Evolutionary conservation across 2,888 invertebrate species (phyloP), one percentile per base, ranked within the genome.

Genomic region (Ophion ventricosus): DNA sequence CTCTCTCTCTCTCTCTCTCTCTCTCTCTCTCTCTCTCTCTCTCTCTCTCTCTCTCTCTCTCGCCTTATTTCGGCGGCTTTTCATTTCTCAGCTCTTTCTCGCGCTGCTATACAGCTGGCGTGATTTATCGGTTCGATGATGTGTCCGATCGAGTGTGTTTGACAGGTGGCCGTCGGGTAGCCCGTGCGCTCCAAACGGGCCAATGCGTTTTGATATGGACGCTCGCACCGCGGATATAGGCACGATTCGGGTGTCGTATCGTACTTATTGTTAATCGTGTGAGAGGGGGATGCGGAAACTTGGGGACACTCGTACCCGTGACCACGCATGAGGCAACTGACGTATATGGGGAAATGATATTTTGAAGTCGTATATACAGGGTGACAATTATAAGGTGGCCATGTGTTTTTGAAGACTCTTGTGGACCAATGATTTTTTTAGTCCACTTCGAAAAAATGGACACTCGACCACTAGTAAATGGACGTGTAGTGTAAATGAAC

Each of bases 121-220:
- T 92, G 91, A 92, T 92, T 92, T 91, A 92, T 92, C 88, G 90
- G 86, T 56, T 77, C 87, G 89, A 89, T 90, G 89, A 90, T 89
- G 85, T 87, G 88, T 89, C 88, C 85, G 87, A 89, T 89, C 86
- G 85, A 87, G 86, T 87, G 86, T 87, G 85, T 43, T 25, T 59
- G 77, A 87, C 86, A 70, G 77, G 73, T n/a, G 70, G 35, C 29
- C 73, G 76, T 70, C 70, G 72, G 67, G 43, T 67, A 77, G 76
- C 76, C 56, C 77, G 76, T 66, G 67, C 64, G 63, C 17, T 54
- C 29, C 20, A n/a, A 59, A 66, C 59, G 23, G 25, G 56, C 23
- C 59, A 43, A 35, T 72, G 67, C 82, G 59, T 67, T 80, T 59
- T 66, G 35, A 56, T 74, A 59, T 49, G 57, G 40, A 66, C 64